Evolutionary conservation across 1,140 invertebrate species (phyloP).

Genomic region (Orius laevigatus): DNA sequence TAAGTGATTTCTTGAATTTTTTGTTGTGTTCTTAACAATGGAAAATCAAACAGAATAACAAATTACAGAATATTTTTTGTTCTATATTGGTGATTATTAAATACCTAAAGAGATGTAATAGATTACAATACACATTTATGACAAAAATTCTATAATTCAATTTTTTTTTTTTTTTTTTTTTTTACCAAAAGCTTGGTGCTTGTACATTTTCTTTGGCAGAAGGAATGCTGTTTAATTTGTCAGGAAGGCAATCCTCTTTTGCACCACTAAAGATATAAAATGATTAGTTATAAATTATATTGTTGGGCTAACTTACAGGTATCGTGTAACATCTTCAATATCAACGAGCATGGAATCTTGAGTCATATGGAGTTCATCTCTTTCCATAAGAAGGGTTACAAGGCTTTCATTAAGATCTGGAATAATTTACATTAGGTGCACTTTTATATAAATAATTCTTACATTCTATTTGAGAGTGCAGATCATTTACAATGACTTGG

Average conservation of each 20-base stretch:
- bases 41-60: too few species aligned
- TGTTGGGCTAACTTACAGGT: conserved; percentile 45
- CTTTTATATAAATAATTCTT: conserved; percentile 21
- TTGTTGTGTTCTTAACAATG: too few species aligned
- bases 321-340: conserved; percentile 87
- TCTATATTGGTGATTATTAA: too few species aligned
- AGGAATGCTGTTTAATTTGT: not conserved
- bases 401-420: conserved; percentile 68
- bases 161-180: too few species aligned
- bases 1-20: too few species aligned
- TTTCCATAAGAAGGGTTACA: conserved; percentile 67
- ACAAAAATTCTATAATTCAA: too few species aligned
- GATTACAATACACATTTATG: too few species aligned
- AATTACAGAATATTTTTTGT: too few species aligned
- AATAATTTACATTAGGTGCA: conserved; percentile 13
- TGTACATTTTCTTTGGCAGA: too few species aligned
- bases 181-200: too few species aligned
- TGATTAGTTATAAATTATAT: not conserved
- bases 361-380: conserved; percentile 90
- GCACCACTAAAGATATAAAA: conserved; percentile 2
- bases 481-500: conserved; percentile 86
- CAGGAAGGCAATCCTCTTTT: not conserved
- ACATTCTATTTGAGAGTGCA: conserved; percentile 83
- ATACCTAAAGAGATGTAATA: too few species aligned
- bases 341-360: conserved; percentile 95